Evolutionary conservation across 2,797 vertebrate genomes (phyloP).

Genomic region (Hephaestus fuliginosus): DNA sequence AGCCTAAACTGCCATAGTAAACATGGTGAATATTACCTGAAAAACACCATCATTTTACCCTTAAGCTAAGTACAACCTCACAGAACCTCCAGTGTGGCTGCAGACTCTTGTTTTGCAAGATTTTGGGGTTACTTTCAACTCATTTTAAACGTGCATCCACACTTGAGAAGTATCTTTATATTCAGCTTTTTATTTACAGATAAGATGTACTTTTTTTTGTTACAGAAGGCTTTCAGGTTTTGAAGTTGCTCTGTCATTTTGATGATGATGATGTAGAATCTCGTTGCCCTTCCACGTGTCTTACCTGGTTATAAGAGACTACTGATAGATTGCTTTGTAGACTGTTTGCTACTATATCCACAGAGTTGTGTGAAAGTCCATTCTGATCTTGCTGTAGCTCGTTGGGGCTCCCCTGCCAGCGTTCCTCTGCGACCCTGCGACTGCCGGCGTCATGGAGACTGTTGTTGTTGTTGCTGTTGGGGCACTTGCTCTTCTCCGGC

Average conservation of each 20-base stretch:
- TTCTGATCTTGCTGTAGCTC: slow-evolving; percentile 98
- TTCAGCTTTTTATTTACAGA: background rate
- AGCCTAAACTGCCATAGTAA: background rate
- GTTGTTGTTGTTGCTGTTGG: slow-evolving; percentile 93
- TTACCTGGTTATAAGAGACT: slow-evolving; percentile 99
- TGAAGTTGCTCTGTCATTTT: background rate
- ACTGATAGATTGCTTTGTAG: slow-evolving; percentile 99
- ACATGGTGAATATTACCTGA: background rate
- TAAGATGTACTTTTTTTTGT: background rate
- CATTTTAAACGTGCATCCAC: background rate
- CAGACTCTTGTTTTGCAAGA: background rate
- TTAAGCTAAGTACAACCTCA: background rate
- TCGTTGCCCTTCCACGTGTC: slow-evolving; percentile 39
- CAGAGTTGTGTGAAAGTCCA: slow-evolving; percentile 99
- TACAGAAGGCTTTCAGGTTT: background rate
- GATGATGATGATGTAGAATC: background rate
- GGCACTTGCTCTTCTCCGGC: slow-evolving; percentile 98
- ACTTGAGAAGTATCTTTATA: no score
- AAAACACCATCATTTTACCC: background rate
- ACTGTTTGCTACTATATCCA: slow-evolving; percentile 98
- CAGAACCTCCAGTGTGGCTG: background rate
- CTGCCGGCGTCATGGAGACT: slow-evolving; percentile 78
- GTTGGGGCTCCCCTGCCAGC: slow-evolving; percentile 93
- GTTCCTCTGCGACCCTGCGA: slow-evolving; percentile 91
- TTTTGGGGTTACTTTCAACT: background rate